A percentile compares a stretch with the other conserved stretches of the same genome.
These are phyloP conservation scores for Maniola jurtina DNA, from an alignment of 1,140 invertebrate genomes.

Conservation along the genomic window DNA sequence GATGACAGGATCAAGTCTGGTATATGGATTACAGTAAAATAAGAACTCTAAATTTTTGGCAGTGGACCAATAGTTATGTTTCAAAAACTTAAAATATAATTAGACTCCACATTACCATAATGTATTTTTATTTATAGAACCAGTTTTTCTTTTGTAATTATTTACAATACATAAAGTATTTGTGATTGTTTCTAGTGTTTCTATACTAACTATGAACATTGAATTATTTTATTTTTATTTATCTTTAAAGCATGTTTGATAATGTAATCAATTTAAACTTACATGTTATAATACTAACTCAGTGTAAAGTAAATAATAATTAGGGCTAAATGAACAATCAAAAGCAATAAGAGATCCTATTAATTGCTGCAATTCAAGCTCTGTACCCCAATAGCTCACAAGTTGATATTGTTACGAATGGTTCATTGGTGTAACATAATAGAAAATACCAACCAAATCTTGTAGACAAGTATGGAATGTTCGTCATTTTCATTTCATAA, in stretches of 20 bases:
- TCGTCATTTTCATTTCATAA: neutral
- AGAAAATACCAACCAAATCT: neutral
- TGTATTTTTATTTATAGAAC: neutral
- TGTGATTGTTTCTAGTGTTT: no score
- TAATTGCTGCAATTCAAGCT: neutral
- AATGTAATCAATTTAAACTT: neutral
- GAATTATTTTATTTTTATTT: no score
- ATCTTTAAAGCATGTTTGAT: neutral
- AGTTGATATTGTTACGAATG: neutral
- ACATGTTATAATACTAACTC: neutral
- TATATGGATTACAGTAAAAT: no score
- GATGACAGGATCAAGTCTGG: no score
- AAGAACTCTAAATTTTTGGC: no score
- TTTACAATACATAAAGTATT: neutral
- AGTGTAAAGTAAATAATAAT: slow-evolving; percentile 1
- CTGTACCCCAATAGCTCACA: neutral
- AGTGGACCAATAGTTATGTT: neutral
- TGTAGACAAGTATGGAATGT: neutral
- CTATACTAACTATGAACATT: no score
- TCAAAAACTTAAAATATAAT: slow-evolving; percentile 7
- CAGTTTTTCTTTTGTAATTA: slow-evolving; percentile 2
- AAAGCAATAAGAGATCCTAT: neutral
- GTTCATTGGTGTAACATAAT: neutral
- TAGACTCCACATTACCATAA: neutral
- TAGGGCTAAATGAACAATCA: neutral